Evolutionary conservation across 2,888 invertebrate species (phyloP).

Genomic region (Chymomyza amoena): DNA sequence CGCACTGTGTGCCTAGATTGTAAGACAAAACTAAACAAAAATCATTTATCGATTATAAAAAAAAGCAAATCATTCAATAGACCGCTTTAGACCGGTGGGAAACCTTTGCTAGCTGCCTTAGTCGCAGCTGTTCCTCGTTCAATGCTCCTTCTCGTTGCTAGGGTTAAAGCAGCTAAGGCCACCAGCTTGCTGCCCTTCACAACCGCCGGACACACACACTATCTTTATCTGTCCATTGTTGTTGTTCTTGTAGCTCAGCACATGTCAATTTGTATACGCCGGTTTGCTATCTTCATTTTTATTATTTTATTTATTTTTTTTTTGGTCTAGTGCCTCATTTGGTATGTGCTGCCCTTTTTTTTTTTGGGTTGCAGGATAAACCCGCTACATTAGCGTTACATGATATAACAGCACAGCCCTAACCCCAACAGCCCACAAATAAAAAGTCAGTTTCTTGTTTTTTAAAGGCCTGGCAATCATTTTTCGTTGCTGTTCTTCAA

Average conservation of each 20-base stretch:
- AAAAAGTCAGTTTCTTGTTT: too few species aligned
- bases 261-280: neutral
- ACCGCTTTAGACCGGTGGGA: neutral
- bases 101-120: slow-evolving; percentile 12
- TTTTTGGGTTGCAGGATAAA: neutral
- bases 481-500: neutral
- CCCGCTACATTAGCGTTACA: neutral
- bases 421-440: neutral
- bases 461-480: neutral
- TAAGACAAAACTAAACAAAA: slow-evolving; percentile 57
- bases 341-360: neutral
- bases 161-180: slow-evolving; percentile 4
- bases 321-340: neutral
- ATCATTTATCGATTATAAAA: slow-evolving; percentile 63
- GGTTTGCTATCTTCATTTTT: neutral
- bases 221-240: neutral
- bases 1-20: slow-evolving; percentile 10
- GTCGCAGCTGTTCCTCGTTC: slow-evolving; percentile 20
- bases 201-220: neutral
- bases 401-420: neutral
- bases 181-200: too few species aligned
- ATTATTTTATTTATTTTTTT: neutral
- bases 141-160: slow-evolving; percentile 22
- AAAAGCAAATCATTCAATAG: neutral
- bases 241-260: neutral